Evolutionary conservation across 2,113 vertebrate genomes (phyloP), one percentile per base, ranked within the genome.

Genomic region (Pelvicachromis taeniatus): DNA sequence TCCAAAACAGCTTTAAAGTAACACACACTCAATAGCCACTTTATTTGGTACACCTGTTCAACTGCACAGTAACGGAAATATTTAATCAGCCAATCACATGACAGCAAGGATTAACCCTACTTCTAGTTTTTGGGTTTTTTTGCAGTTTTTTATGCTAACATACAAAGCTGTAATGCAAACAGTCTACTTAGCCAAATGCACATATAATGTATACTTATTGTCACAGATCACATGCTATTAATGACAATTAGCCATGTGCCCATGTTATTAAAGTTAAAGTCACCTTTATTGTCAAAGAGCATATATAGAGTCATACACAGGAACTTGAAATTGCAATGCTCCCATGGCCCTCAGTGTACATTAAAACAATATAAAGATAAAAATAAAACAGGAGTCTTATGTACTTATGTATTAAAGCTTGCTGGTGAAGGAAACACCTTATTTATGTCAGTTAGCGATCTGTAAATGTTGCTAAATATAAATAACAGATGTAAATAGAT

Each of bases 91-190:
- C 63, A 68, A 42, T 68, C 63, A 42, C 38, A 68, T 9, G 63
- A 38, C 42, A 68, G 38, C 63, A 23, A 70, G 4, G 38, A 45
- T 70, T 42, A 45, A 45, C 5, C 2, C 4, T 0, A 1, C 38
- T 45, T 45, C 21, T 45, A 70, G 13, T 70, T 45, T 70, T 70
- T 42, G 11, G 1, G 0, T 0, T 14, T 65, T 48, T 26, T 65
- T 21, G 59, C 6, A 8, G n/a, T 61, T 65, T 65, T 63, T 38
- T 38, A 21, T 65, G 21, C 40, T 26, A 70, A 70, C 21, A 45
- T 40, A 26, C 21, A 45, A 45, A 70, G 45, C 38, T 45, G 21
- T 70, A 70, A 45, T 0, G 21, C 38, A 70, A 70, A 45, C 40
- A 2, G 6, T 35, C 33, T 38, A 9, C 8, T 38, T 38, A 9